Conservation (phyloP, 92 coral and sea anemone genomes). For the Galaxea fascicularis region DNA sequence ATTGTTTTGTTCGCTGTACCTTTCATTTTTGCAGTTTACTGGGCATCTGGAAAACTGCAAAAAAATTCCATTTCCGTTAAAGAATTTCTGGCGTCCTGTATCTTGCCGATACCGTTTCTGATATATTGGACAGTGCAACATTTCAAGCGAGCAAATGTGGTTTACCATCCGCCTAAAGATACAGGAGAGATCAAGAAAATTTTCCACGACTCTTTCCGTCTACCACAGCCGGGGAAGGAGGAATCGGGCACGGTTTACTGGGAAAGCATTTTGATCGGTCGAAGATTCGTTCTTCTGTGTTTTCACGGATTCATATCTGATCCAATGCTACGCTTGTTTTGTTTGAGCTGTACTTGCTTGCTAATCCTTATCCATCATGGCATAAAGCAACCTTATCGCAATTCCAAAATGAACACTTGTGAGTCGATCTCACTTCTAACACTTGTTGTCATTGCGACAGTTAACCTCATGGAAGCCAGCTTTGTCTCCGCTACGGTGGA, state of each 20-base stretch:
- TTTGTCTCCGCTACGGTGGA: neutral
- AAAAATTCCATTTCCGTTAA: conserved; percentile 25
- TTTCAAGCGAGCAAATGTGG: neutral
- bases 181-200: conserved; percentile 1
- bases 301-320: conserved; percentile 26
- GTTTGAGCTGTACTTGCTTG: conserved; percentile 14
- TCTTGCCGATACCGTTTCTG: conserved; percentile 27
- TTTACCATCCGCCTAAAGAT: neutral
- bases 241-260: conserved; percentile 46
- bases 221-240: conserved; percentile 15
- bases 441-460: conserved; percentile 23
- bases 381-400: conserved; percentile 25
- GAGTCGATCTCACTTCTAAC: conserved; percentile 33
- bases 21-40: conserved; percentile 31
- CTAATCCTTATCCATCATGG: conserved; percentile 40
- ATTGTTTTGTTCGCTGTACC: conserved; percentile 31
- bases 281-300: conserved; percentile 28
- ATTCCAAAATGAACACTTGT: conserved; percentile 27
- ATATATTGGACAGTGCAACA: neutral
- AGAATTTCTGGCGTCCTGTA: conserved; percentile 12
- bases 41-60: conserved; percentile 24
- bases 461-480: conserved; percentile 22
- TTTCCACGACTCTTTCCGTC: conserved; percentile 44
- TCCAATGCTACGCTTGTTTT: conserved; percentile 19
- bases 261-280: too few relatives aligned